phyloP scores from a whole-genome alignment of 2,797 vertebrate genomes.

The Tenualosa thibaudeaui region DNA sequence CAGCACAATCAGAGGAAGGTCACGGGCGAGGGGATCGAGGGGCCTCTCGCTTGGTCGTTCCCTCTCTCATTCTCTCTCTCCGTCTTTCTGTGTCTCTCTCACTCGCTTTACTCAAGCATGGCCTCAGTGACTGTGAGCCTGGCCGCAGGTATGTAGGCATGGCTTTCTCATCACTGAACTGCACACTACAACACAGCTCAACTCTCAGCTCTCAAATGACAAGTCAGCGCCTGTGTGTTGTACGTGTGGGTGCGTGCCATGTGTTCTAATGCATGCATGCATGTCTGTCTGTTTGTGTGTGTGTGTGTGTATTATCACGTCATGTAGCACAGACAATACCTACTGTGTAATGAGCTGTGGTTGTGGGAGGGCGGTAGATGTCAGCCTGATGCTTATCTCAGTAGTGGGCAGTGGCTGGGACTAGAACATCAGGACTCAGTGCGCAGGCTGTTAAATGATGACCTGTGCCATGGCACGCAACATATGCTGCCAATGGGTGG shows the following conservation, averaged over 20 bases:
- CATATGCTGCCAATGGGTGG: not conserved
- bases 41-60: not conserved
- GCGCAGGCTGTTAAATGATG: slow-evolving; percentile 19
- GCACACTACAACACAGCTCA: not conserved
- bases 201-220: not conserved
- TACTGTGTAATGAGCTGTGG: slow-evolving; percentile 50
- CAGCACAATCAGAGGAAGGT: slow-evolving; percentile 40
- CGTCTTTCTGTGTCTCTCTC: not conserved
- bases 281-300: not conserved
- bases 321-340: slow-evolving; percentile 42
- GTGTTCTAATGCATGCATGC: not conserved
- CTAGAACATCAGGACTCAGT: slow-evolving; percentile 5
- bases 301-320: not conserved
- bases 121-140: slow-evolving; percentile 42
- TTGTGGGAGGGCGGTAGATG: slow-evolving; percentile 36
- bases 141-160: slow-evolving; percentile 60
- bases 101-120: slow-evolving; percentile 31
- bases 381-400: slow-evolving; percentile 50
- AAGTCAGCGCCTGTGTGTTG: slow-evolving; percentile 15
- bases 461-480: not conserved
- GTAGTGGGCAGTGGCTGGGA: slow-evolving; percentile 32
- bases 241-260: not conserved
- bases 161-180: slow-evolving; percentile 25
- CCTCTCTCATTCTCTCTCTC: not conserved
- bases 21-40: slow-evolving; percentile 16